These are phyloP conservation scores for Scyliorhinus canicula DNA, from an alignment of 2,797 vertebrate species.

Conservation along the genomic window DNA sequence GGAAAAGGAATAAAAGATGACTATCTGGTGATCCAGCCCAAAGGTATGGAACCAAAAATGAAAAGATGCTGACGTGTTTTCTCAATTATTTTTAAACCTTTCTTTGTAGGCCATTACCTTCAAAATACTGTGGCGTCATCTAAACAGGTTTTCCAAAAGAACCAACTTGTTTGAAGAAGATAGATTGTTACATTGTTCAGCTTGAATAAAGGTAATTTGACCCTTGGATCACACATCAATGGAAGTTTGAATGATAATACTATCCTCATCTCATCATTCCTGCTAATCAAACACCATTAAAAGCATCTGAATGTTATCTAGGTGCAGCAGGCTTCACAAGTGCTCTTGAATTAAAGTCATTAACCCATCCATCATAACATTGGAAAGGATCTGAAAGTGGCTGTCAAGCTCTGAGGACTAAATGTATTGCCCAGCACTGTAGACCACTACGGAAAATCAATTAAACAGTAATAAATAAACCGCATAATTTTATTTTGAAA, in stretches of 20 bases:
- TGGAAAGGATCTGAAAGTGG: background rate
- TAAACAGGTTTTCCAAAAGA: background rate
- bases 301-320: background rate
- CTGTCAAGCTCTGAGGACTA: background rate
- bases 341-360: background rate
- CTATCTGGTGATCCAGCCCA: background rate
- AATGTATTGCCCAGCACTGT: background rate
- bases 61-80: background rate
- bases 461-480: background rate
- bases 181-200: background rate
- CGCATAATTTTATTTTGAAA: background rate
- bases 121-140: background rate
- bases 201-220: background rate
- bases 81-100: background rate
- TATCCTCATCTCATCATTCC: background rate
- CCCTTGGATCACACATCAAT: background rate
- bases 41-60: background rate
- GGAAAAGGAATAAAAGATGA: background rate
- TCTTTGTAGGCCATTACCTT: background rate
- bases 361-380: background rate
- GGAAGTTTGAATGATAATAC: background rate
- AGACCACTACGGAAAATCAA: too few relatives aligned
- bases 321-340: background rate
- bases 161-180: background rate
- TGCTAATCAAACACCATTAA: conserved; percentile 20